Base-by-base conservation (phyloP, 1,140 invertebrate species). In the Achroia grisella region DNA sequence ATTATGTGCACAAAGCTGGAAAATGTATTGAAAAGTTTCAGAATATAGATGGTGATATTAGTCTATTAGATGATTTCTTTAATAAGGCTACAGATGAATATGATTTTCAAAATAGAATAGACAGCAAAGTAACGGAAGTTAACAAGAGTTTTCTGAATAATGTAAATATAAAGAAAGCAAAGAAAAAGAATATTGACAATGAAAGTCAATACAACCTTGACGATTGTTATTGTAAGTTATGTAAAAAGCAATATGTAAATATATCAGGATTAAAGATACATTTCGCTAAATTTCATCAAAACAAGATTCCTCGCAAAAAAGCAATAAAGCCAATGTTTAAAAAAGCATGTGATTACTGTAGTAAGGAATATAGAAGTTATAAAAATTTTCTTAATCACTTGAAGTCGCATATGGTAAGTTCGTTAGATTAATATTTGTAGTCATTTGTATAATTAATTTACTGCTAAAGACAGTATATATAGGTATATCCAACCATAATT, bases 281-380 rank as follows among this genome's bases (percentile, higher is more conserved):
- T 52, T 72, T 73, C 10, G 53, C 63, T 8, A 85, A 71, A 31
- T 59, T 67, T 33, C 86, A 87, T 29, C 69, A 76, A 6, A 48
- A 82, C 6, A 87, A 76, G 62, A 81, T 87, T 37, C 71, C 61
- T 10, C 60, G 68, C 11, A 73, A 56, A 6, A 48, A 48, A 11
- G 12, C 12, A 8, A 35, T 14, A 12, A 35, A 9, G 8, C n/a
- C n/a, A 33, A 14, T 6, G 10, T 14, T 8, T 3, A 13, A 35
- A n/a, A n/a, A n/a, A n/a, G n/a, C 87, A 31, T 88, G 87, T 51
- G 77, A 86, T 44, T 72, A 76, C 54, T 88, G 87, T 56, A 87
- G 87, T 5, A 85, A 81, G 49, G 54, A 76, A 43, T 86, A 77
- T 50, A 75, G 65, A 68, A 72, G 85, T 60, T 60, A 60, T 9